phyloP scores from a whole-genome alignment of 2,888 invertebrate genomes.

The Tortricodes alternella region DNA sequence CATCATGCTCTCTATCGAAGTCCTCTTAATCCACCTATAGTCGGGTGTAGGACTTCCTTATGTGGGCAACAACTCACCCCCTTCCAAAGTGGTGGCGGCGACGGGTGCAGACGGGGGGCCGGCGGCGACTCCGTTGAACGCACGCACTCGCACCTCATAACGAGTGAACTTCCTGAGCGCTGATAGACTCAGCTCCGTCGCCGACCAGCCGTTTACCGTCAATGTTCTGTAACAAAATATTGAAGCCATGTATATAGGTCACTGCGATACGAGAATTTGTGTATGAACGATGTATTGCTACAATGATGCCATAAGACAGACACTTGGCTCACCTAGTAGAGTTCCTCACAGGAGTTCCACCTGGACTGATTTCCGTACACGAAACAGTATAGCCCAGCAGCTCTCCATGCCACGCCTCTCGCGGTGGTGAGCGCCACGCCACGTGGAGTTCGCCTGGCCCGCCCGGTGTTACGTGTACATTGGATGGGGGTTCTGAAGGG shows the following conservation, averaged over 20 bases:
- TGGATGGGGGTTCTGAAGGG: conserved; percentile 87
- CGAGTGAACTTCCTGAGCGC: conserved; percentile 89
- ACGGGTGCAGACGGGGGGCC: conserved; percentile 89
- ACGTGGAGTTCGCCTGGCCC: conserved; percentile 88
- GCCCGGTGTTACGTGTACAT: conserved; percentile 85
- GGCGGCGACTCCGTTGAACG: conserved; percentile 91
- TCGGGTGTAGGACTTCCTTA: background rate
- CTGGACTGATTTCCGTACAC: conserved; percentile 84
- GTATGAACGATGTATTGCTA: too few species aligned
- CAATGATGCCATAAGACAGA: conserved; percentile 41
- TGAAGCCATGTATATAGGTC: too few species aligned
- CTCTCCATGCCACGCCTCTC: conserved; percentile 89
- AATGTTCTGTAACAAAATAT: conserved; percentile 73
- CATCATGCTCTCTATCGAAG: too few species aligned
- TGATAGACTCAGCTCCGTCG: conserved; percentile 84
- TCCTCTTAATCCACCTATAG: too few species aligned
- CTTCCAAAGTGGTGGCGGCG: conserved; percentile 87
- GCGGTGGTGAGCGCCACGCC: conserved; percentile 89
- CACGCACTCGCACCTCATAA: conserved; percentile 90
- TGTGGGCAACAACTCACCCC: conserved; percentile 75
- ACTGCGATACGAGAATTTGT: too few species aligned
- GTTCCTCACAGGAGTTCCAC: conserved; percentile 60
- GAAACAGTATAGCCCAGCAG: conserved; percentile 88
- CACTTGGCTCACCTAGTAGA: conserved; percentile 53
- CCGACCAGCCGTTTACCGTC: conserved; percentile 88